phyloP scores from a whole-genome alignment of 2,113 vertebrate genomes.

The Pelodiscus sinensis region DNA sequence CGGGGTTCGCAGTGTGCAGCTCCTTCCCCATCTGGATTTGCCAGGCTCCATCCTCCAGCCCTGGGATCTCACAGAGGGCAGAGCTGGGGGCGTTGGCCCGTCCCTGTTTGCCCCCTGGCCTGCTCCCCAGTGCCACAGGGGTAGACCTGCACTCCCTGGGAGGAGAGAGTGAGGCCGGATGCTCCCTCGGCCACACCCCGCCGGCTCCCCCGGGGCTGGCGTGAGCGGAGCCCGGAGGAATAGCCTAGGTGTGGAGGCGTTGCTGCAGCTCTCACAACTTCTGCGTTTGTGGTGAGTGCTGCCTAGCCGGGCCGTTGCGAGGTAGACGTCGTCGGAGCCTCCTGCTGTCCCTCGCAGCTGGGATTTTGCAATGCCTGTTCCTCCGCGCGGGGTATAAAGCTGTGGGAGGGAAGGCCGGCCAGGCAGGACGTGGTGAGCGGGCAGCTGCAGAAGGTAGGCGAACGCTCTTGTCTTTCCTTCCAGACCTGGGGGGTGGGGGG shows the following conservation, averaged over 20 bases:
- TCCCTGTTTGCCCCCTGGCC: too few species aligned
- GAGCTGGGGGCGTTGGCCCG: background rate
- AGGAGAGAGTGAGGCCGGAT: background rate
- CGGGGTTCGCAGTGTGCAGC: too few species aligned
- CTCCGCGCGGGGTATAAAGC: background rate
- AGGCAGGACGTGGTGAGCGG: background rate
- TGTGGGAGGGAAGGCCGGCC: accelerated
- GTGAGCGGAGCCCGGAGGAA: background rate
- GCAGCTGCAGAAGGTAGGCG: background rate
- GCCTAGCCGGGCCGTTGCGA: background rate
- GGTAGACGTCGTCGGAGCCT: background rate
- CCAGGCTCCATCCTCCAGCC: background rate
- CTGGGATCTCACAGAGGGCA: background rate
- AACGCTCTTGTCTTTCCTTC: background rate
- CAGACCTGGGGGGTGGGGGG: background rate
- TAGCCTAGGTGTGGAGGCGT: background rate
- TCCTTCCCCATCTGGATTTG: too few species aligned
- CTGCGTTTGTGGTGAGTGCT: background rate
- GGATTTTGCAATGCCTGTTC: background rate
- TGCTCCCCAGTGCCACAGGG: too few species aligned
- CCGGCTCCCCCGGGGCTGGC: background rate
- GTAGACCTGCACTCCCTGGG: background rate
- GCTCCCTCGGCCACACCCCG: background rate
- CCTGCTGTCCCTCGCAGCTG: background rate
- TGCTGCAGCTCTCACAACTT: background rate